These are phyloP conservation scores for Pandemis corylana DNA, from an alignment of 2,888 invertebrate species.

Conservation along the genomic window DNA sequence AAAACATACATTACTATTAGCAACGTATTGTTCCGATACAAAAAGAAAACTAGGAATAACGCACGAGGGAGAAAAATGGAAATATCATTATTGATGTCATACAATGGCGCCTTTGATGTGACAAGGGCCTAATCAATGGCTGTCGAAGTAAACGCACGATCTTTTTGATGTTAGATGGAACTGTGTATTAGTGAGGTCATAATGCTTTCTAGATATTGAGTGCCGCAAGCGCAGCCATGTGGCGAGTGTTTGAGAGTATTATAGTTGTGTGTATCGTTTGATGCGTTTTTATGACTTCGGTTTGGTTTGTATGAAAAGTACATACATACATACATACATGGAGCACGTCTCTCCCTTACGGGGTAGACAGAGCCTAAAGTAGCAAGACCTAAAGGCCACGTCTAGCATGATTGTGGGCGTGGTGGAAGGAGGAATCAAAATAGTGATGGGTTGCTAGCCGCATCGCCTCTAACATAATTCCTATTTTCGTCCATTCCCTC, in stretches of 20 bases:
- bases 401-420: too few relatives aligned
- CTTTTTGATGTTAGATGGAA: constrained; percentile 66
- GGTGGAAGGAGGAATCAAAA: too few relatives aligned
- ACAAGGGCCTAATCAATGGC: constrained; percentile 78
- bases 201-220: constrained; percentile 50
- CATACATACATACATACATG: too few relatives aligned
- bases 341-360: too few relatives aligned
- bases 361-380: too few relatives aligned
- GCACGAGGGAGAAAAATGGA: constrained; percentile 61
- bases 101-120: constrained; percentile 81
- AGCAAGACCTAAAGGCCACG: too few relatives aligned
- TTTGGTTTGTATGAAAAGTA: constrained; percentile 23
- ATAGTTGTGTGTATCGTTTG: background rate
- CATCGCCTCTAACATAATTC: too few relatives aligned
- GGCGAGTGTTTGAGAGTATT: constrained; percentile 13
- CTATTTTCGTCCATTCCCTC: too few relatives aligned
- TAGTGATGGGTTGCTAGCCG: too few relatives aligned
- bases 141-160: constrained; percentile 66
- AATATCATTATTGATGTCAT: constrained; percentile 68
- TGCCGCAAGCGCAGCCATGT: constrained; percentile 42
- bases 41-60: constrained; percentile 44
- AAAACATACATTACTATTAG: constrained; percentile 37
- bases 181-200: constrained; percentile 44
- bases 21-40: constrained; percentile 21
- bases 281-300: constrained; percentile 35